Evolutionary conservation across 2,113 vertebrate genomes (phyloP), one percentile per base, ranked within the genome.

Genomic region (Channa argus): DNA sequence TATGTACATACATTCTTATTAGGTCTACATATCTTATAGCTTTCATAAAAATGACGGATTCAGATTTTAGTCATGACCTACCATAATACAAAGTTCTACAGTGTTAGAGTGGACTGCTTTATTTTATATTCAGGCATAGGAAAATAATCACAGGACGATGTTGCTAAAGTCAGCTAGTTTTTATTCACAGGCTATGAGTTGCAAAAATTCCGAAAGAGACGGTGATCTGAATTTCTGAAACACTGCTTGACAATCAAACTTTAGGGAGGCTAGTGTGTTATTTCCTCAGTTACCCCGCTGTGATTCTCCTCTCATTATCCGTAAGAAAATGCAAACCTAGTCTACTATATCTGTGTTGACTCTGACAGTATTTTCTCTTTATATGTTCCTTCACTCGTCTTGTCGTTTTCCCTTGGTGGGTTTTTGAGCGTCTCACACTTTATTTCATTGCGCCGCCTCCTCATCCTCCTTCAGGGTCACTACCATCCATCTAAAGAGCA

Each of bases 401-500:
- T 51, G 10, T 51, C 34, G 24, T 74, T 45, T 10, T 47, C 24
- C 52, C 47, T 74, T 12, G 14, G 62, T 12, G 1, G 8, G 14
- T 65, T 12, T 41, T n/a, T 8, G 8, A 64, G 47, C 37, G 5
- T 52, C 36, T 47, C 53, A 47, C 15, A 62, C 13, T 56, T 52
- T 39, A n/a, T 38, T 62, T 66, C 38, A 36, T 37, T 4, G 41
- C 33, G 36, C 59, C 6, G 7, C 62, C 45, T 52, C 71, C 56
- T 62, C 24, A 24, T 24, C 4, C 2, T 53, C 70, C 77, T 81
- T 33, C 54, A 79, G 74, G 79, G 60, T 80, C 62, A 47, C 36
- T 8, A 13, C 47, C 45, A 76, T 85, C 77, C 64, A 58, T 83
- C 63, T 76, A 68, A 60, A 24, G 38, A 56, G 49, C 66, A 69